Percentiles rank a stretch among this genome's conserved stretches.
phyloP scores from a whole-genome alignment of 2,888 invertebrate genomes.

The Lasioglossum marginatum region DNA sequence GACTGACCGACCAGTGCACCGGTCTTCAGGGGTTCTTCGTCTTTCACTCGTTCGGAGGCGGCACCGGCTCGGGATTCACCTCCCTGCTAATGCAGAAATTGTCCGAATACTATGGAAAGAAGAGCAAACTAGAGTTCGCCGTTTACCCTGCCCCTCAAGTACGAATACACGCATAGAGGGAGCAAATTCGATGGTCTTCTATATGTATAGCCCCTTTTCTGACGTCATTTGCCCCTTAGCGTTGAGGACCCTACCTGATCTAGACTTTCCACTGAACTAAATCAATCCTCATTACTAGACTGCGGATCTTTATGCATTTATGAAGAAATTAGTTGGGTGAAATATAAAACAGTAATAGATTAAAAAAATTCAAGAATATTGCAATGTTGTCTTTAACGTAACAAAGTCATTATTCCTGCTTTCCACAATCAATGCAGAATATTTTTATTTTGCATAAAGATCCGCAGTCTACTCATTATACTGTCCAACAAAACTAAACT shows the following conservation, averaged over 20 bases:
- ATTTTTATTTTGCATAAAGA: too few species aligned
- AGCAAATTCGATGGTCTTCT: neutral
- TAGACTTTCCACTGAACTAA: neutral
- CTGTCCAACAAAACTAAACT: too few species aligned
- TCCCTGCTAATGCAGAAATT: conserved; percentile 96
- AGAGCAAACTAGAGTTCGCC: conserved; percentile 96
- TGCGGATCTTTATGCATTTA: neutral
- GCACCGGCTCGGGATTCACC: conserved; percentile 97
- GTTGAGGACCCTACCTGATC: neutral
- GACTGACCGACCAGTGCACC: conserved; percentile 94
- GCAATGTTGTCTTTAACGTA: too few species aligned
- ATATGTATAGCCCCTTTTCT: neutral
- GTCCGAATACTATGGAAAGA: conserved; percentile 96
- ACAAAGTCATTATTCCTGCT: too few species aligned
- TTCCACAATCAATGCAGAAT: too few species aligned
- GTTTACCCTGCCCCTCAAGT: conserved; percentile 98
- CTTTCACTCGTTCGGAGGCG: conserved; percentile 96
- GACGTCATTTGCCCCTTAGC: neutral
- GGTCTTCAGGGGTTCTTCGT: conserved; percentile 95
- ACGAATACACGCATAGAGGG: neutral
- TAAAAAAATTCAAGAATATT: too few species aligned
- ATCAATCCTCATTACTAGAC: neutral
- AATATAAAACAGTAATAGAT: too few species aligned
- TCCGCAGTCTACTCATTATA: too few species aligned
- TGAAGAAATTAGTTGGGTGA: too few species aligned